Conservation (phyloP, 2,888 invertebrate species). For the Nomada hirtipes region DNA sequence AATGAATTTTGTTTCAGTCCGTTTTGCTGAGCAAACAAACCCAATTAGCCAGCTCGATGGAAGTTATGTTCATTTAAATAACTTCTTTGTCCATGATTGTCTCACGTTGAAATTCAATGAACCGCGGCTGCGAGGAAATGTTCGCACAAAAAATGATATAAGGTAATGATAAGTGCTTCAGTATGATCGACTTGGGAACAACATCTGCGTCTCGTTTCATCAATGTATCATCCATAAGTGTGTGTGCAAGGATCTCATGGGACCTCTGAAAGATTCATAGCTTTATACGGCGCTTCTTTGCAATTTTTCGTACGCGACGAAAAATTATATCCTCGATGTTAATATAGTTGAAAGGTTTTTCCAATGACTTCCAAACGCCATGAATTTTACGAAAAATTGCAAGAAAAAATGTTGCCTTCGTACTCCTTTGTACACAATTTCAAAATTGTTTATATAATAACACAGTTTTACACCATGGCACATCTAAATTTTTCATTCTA, state of each 20-base stretch:
- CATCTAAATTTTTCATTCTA: no score
- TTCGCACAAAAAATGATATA: neutral
- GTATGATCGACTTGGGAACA: neutral
- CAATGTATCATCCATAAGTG: neutral
- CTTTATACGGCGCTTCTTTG: neutral
- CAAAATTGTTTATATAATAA: no score
- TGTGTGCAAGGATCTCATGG: neutral
- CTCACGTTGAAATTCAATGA: constrained; percentile 12
- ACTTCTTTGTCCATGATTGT: neutral
- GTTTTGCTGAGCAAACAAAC: constrained; percentile 1
- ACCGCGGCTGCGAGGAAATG: neutral
- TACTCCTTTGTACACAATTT: no score
- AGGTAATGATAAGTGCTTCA: neutral
- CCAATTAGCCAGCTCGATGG: constrained; percentile 1
- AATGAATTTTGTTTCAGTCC: constrained; percentile 16
- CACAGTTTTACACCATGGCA: no score
- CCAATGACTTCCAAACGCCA: no score
- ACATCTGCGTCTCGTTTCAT: neutral
- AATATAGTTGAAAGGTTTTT: no score
- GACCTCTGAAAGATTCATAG: constrained; percentile 9
- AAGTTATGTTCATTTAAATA: constrained; percentile 29
- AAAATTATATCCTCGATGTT: neutral
- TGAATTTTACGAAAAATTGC: no score
- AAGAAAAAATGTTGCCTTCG: no score
- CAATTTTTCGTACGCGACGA: neutral